A percentile compares a stretch with the other conserved stretches of the same genome.
Conservation (phyloP, 2,797 vertebrate genomes). For the Ciconia nigra region DNA sequence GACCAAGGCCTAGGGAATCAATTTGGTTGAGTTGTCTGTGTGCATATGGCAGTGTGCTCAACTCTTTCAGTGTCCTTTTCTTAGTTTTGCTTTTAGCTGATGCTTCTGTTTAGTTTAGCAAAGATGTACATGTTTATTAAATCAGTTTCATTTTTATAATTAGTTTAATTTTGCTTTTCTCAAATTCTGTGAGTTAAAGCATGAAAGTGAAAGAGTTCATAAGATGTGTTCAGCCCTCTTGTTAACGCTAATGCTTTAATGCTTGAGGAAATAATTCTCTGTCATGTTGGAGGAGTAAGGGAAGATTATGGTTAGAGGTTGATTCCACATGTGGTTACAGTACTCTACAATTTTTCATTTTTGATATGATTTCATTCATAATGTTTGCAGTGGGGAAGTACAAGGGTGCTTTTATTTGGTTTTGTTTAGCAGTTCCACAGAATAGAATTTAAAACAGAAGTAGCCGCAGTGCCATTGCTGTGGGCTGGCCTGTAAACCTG, state of each 20-base stretch:
- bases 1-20: not conserved
- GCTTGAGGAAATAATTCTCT: not conserved
- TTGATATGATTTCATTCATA: not conserved
- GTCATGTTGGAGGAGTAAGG: not conserved
- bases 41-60: not conserved
- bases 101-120: not conserved
- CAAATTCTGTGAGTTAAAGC: not conserved
- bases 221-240: not conserved
- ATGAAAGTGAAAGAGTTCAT: not conserved
- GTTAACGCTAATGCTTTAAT: not conserved
- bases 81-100: not conserved
- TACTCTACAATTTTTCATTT: conserved; percentile 10
- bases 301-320: conserved; percentile 50
- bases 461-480: not conserved
- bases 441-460: not conserved
- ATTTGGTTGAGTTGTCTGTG: accelerated
- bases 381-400: not conserved
- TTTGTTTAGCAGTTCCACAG: not conserved
- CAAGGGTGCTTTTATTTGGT: not conserved
- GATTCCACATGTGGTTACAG: conserved; percentile 33
- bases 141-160: not conserved
- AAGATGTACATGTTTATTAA: not conserved
- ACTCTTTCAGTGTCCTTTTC: not conserved
- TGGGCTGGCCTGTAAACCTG: not conserved
- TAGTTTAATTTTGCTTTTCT: not conserved